Conservation (phyloP, 2,113 vertebrate genomes). For the Malurus melanocephalus region DNA sequence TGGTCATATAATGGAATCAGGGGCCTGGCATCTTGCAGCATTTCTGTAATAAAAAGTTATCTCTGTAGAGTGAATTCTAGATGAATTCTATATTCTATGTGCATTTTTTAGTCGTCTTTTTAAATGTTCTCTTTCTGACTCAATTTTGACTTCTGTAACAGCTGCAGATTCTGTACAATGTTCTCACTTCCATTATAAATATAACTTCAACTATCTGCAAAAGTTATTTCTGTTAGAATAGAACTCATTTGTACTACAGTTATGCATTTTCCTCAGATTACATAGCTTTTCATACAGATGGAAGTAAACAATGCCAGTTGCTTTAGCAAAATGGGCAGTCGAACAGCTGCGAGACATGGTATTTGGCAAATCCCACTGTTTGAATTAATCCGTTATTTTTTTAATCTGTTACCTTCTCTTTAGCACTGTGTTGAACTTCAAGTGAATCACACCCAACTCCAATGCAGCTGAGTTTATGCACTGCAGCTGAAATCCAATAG, state of each 20-base stretch:
- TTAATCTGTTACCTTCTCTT: background rate
- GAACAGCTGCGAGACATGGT: background rate
- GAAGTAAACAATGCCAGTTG: constrained; percentile 14
- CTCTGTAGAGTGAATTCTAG: background rate
- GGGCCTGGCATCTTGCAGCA: background rate
- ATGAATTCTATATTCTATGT: background rate
- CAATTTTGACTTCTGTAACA: background rate
- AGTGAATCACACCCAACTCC: background rate
- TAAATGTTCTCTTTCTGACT: background rate
- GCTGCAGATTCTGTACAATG: background rate
- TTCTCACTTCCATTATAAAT: constrained; percentile 13
- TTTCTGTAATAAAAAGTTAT: background rate
- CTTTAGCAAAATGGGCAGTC: background rate
- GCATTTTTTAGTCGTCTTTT: background rate
- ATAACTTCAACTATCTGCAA: background rate
- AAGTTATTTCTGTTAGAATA: constrained; percentile 19
- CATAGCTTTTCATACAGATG: background rate
- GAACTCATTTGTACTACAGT: background rate
- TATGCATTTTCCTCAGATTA: background rate
- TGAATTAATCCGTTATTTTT: background rate
- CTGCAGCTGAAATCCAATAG: constrained; percentile 4
- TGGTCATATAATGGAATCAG: background rate
- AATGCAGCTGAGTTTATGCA: constrained; percentile 1
- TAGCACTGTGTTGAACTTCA: background rate
- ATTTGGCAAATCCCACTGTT: background rate